Evolutionary conservation across 2,888 invertebrate genomes (phyloP), one percentile per base, ranked within the genome.

Genomic region (Drosophila ezoana): DNA sequence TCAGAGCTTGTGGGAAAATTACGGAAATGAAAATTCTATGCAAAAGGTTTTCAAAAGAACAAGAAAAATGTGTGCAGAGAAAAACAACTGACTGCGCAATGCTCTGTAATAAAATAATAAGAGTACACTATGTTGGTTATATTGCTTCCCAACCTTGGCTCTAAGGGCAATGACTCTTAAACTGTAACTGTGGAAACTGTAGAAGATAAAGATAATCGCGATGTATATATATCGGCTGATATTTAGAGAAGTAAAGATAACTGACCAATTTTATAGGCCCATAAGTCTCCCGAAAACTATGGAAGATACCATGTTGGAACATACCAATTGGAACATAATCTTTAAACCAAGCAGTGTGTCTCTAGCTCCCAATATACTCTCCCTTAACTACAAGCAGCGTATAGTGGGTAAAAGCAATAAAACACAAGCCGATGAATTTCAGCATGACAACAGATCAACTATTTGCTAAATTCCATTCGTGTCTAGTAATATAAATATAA

Each of bases 11-110:
- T 57, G 18, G 41, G 20, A 32, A 32, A 66, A 49, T 33, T 14
- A 14, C 32, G 35, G 10, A 48, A 57, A 45, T 33, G 28, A 32
- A 37, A 57, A 44, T 65, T 57, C 57, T 14, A 35, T 41, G 48
- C 45, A 74, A 51, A 54, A 38, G 43, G 43, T 54, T 71, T 65
- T 64, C 41, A 76, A 51, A 60, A 38, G 53, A 35, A 54, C 18
- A 44, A 28, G 14, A 11, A 18, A 9, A 43, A 35, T 14, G 23
- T 14, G 18, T 8, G 43, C 43, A 8, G 54, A 2, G 5, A 13
- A 14, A 1, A 44, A 11, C 35, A 37, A 14, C 1, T 4, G 44
- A 35, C 54, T 54, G 1, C 1, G 3, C 5, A 6, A 54, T 37
- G 37, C 54, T 44, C 54, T 44, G 6, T 8, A 2, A 0, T 8